Evolutionary conservation across 2,113 vertebrate genomes (phyloP), one percentile per base, ranked within the genome.

Genomic region (Paramormyrops kingsleyae): DNA sequence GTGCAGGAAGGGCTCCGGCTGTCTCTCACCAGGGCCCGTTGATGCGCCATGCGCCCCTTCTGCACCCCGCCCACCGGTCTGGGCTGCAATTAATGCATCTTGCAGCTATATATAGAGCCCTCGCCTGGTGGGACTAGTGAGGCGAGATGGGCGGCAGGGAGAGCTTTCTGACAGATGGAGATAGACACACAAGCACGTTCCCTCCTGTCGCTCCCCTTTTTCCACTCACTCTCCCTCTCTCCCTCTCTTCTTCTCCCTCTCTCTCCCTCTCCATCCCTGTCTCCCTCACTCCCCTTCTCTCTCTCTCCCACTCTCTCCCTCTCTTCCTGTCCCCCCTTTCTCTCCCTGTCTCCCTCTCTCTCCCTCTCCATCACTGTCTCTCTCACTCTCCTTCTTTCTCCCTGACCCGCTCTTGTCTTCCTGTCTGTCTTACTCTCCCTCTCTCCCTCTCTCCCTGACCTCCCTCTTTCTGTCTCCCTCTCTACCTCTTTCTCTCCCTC

Each of bases 91-190:
- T 89, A 83, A 89, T 56, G 27, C 59, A 49, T 83, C 35, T 49
- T 44, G 89, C 49, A 66, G 83, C 83, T 89, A 89, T 89, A 89
- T 89, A 89, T 89, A 89, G 80, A 56, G 31, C 35, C 42, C 31
- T 39, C 47, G 83, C 56, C 83, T 62, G 83, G 56, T 70, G 89
- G 56, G 80, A 49, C 56, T 83, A 35, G 80, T 35, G 85, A 62
- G 53, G 56, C 27, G 89, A 46, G 39, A 42, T 50, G 27, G 89
- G 83, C 35, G 12, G 77, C 53, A 9, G 31, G 80, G 80, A 85
- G 53, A 35, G 42, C 42, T 56, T 59, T 46, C 89, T 86, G 83
- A 86, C 52, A 86, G 89, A 89, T 42, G 39, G 77, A 31, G 53
- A 85, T 12, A 85, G 39, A 89, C 89, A 86, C n/a, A 83, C 84